Base-by-base conservation (phyloP, 53 echinoderm and acorn worm species). In the Henricia sp. region DNA sequence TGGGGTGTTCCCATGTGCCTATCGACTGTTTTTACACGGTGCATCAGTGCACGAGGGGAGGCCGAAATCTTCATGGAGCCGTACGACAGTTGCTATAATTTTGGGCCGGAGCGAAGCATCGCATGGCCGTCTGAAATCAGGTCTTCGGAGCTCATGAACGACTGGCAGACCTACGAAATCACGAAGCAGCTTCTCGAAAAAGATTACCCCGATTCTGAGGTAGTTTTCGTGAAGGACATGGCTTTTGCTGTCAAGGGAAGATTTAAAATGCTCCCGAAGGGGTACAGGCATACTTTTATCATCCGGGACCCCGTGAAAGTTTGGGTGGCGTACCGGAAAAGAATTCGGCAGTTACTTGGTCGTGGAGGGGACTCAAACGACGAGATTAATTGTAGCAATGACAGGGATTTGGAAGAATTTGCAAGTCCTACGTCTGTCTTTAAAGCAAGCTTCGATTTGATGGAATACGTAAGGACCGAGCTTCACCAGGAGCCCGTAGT, bases 1-100 rank as follows among this genome's bases (percentile, higher is more conserved):
- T 78, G 78, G 78, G 78, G 78, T 33, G 64, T 78, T 2, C 78
- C 78, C 33, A 78, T 78, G 78, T 78, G 63, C 12, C 21, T 78
- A 2, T 78, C 78, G 63, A 78, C 78, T 9, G 64, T 78, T 2
- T 78, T 78, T 50, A 78, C 78, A 12, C 46, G 78, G 4, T 78
- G 78, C 24, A 64, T 78, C 32, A 46, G 25, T 23, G 78, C 63
- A 11, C 21, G 78, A 36, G 64, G 78, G 17, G 20, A 62, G 20
- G 6, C 64, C 16, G 78, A 78, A 33, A 78, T 78, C 44, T 78
- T 78, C 17, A 34, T 78, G 64, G 78, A 78, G 13, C 78, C 78
- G 3, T 78, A 63, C 78, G 78, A 78, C 46, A 78, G 64, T 50
- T 78, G 78, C 50, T 64, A 78, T 50, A 78, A 64, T 25, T 78